Conservation (phyloP, 1,140 invertebrate genomes). For the Drosophila saltans region DNA sequence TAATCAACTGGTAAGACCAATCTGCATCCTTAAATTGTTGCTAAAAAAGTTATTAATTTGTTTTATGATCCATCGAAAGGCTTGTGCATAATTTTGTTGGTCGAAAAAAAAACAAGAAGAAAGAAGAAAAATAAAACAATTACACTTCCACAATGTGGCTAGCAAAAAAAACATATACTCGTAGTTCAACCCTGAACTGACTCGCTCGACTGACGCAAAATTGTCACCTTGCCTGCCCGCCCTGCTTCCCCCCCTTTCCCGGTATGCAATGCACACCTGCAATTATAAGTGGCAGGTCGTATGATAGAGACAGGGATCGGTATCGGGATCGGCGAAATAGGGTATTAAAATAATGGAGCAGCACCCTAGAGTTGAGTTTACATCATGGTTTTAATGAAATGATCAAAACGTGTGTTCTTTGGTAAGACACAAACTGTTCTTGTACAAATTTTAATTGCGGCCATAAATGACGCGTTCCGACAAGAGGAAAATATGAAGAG, state of each 20-base stretch:
- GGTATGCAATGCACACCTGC: conserved; percentile 70
- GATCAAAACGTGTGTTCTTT: conserved; percentile 61
- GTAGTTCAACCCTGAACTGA: conserved; percentile 45
- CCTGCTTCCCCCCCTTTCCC: conserved; percentile 26
- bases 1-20: no score
- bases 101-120: conserved; percentile 29
- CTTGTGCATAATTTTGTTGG: conserved; percentile 57
- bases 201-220: conserved; percentile 77
- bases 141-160: conserved; percentile 44
- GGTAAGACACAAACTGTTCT: conserved; percentile 38
- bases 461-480: conserved; percentile 34
- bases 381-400: conserved; percentile 67
- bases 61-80: conserved; percentile 57
- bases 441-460: conserved; percentile 67
- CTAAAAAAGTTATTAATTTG: conserved; percentile 39
- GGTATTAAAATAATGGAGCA: conserved; percentile 13
- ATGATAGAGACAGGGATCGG: conserved; percentile 30
- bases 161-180: conserved; percentile 16
- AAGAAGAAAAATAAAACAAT: conserved; percentile 58
- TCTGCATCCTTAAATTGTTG: neutral
- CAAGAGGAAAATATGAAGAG: conserved; percentile 13
- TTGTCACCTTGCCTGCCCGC: conserved; percentile 66
- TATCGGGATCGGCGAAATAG: neutral
- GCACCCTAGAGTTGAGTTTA: conserved; percentile 44
- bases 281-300: conserved; percentile 59